Evolutionary conservation across 2,113 vertebrate species (phyloP).

Genomic region (Clarias batrachus): DNA sequence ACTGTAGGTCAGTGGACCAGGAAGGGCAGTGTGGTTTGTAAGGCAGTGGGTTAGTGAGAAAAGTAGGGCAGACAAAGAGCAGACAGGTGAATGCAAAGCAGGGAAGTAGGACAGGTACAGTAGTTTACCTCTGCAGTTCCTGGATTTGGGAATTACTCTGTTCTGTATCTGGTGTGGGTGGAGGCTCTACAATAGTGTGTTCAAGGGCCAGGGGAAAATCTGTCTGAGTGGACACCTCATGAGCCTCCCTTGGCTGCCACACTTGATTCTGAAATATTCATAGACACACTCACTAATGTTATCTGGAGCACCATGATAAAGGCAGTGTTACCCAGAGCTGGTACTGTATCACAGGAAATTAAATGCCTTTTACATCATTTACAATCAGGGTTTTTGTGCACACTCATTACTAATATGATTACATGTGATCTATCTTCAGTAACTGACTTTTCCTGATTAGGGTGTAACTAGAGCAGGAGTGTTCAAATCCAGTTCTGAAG

Average conservation of each 20-base stretch:
- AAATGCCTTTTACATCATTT: neutral
- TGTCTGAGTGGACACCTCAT: slow-evolving; percentile 46
- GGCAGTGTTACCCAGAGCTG: neutral
- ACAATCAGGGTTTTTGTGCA: neutral
- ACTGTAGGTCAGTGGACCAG: neutral
- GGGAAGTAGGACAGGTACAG: neutral
- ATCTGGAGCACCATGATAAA: neutral
- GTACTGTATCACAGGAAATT: neutral
- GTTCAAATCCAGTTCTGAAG: too few relatives aligned
- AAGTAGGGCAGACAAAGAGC: neutral
- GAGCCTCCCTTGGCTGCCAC: slow-evolving; percentile 56
- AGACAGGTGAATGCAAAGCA: slow-evolving; percentile 11
- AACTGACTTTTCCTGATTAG: neutral
- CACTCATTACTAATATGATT: neutral
- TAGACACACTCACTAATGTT: neutral
- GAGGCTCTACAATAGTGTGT: slow-evolving; percentile 43
- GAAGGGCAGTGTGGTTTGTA: neutral
- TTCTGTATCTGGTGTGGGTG: slow-evolving; percentile 32
- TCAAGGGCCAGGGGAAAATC: slow-evolving; percentile 53
- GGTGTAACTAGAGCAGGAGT: neutral
- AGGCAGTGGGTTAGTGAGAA: neutral
- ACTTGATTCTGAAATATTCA: slow-evolving; percentile 56
- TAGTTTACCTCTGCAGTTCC: slow-evolving; percentile 46
- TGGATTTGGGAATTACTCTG: slow-evolving; percentile 21
- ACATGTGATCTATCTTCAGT: neutral